These are phyloP conservation scores for Plagiodera versicolora DNA, from an alignment of 2,888 invertebrate species.

Conservation along the genomic window DNA sequence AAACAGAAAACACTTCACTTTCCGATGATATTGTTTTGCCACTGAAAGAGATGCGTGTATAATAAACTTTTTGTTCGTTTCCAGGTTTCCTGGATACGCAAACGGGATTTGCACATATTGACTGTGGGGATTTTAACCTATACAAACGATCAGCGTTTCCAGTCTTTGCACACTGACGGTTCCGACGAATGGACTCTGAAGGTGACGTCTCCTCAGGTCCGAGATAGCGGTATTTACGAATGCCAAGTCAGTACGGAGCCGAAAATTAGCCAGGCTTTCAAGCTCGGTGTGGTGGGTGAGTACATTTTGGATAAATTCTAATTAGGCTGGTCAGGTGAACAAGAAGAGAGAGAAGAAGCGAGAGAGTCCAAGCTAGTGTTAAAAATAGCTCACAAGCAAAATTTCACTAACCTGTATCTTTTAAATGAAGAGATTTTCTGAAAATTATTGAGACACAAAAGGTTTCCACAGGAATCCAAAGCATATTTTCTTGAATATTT, in stretches of 20 bases:
- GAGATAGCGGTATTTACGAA: conserved; percentile 72
- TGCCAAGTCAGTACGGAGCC: conserved; percentile 80
- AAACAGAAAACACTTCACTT: too few species aligned
- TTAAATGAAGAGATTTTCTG: too few species aligned
- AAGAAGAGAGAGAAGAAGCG: too few species aligned
- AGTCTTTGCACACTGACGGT: conserved; percentile 70
- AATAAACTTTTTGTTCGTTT: conserved; percentile 31
- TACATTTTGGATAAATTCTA: conserved; percentile 30
- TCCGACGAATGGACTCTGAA: conserved; percentile 74
- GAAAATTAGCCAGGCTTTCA: conserved; percentile 74
- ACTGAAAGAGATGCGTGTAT: too few species aligned
- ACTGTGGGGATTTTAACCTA: conserved; percentile 74
- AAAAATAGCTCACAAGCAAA: too few species aligned
- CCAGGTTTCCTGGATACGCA: conserved; percentile 85
- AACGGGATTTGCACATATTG: conserved; percentile 77
- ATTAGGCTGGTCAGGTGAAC: too few species aligned
- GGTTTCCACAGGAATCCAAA: too few species aligned
- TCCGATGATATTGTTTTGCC: too few species aligned
- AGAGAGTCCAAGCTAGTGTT: too few species aligned
- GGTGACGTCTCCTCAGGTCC: conserved; percentile 68
- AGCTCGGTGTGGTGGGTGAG: conserved; percentile 77
- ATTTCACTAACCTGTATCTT: too few species aligned
- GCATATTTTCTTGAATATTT: too few species aligned
- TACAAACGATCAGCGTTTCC: conserved; percentile 73
- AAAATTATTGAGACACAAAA: too few species aligned